These are phyloP conservation scores for Orthosia gothica DNA, from an alignment of 2,888 invertebrate species.

Conservation along the genomic window DNA sequence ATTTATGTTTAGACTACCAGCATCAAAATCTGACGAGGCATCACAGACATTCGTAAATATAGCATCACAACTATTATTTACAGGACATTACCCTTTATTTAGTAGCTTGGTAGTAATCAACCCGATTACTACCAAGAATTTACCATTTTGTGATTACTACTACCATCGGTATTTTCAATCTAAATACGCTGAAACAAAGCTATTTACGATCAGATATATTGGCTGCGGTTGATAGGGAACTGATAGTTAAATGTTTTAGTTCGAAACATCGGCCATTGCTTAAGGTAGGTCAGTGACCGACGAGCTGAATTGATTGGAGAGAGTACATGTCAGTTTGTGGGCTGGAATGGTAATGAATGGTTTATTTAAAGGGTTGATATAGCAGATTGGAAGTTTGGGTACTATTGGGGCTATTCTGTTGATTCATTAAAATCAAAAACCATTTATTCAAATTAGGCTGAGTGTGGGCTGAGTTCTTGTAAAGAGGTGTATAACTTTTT, in stretches of 20 bases:
- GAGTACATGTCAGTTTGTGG: slow-evolving; percentile 16
- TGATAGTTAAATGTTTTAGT: slow-evolving; percentile 49
- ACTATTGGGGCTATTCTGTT: no score
- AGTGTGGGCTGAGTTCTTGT: no score
- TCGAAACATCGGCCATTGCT: slow-evolving; percentile 43
- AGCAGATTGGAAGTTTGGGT: neutral
- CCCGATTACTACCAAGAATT: slow-evolving; percentile 2
- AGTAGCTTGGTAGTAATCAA: slow-evolving; percentile 6
- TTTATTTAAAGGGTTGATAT: slow-evolving; percentile 8
- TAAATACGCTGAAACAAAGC: slow-evolving; percentile 46
- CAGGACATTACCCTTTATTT: slow-evolving; percentile 30
- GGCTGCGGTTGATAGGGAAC: slow-evolving; percentile 18
- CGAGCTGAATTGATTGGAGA: slow-evolving; percentile 50
- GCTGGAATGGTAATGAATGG: slow-evolving; percentile 16
- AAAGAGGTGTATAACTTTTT: no score
- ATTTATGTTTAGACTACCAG: no score
- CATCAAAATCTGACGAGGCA: slow-evolving; percentile 3
- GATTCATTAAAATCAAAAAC: no score
- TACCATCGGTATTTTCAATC: slow-evolving; percentile 30
- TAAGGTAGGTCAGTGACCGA: slow-evolving; percentile 74
- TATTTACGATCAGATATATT: slow-evolving; percentile 42
- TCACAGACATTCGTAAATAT: slow-evolving; percentile 7
- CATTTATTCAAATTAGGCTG: no score
- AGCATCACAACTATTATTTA: slow-evolving; percentile 4
- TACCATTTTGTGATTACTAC: slow-evolving; percentile 13